Conservation (phyloP, 2,113 vertebrate genomes). For the Lonchura striata region DNA sequence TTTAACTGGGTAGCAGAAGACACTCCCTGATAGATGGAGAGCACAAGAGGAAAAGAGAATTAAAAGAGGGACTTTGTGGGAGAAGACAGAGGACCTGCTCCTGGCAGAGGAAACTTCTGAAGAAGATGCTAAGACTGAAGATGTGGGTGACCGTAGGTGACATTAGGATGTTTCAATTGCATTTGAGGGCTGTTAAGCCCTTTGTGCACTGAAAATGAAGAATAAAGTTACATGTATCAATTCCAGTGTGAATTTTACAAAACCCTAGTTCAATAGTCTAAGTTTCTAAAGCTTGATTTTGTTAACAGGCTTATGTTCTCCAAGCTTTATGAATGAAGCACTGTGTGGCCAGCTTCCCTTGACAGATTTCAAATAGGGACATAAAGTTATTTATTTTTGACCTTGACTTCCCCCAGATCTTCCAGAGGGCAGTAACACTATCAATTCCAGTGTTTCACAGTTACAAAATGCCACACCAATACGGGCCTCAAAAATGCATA, state of each 20-base stretch:
- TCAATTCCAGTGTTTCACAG: not conserved
- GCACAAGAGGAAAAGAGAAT: not conserved
- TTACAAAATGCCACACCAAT: not conserved
- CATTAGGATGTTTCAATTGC: not conserved
- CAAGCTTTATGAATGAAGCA: not conserved
- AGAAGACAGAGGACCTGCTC: not conserved
- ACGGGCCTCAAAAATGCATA: accelerated
- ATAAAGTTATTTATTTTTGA: not conserved
- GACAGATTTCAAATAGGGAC: not conserved
- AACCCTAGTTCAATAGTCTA: not conserved
- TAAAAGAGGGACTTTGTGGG: not conserved
- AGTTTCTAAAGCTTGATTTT: not conserved
- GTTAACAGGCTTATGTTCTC: not conserved
- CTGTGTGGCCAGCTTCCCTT: not conserved
- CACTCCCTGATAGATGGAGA: not conserved
- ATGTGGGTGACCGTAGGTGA: not conserved
- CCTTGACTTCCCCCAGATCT: not conserved
- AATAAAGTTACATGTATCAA: not conserved
- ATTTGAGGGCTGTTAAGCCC: not conserved
- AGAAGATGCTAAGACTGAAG: not conserved
- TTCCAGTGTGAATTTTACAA: slow-evolving; percentile 15
- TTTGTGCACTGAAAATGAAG: not conserved
- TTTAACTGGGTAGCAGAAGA: not conserved
- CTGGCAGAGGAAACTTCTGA: not conserved
- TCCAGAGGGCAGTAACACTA: not conserved